Conservation (phyloP, 2,113 vertebrate species). For the Elgaria multicarinata region DNA sequence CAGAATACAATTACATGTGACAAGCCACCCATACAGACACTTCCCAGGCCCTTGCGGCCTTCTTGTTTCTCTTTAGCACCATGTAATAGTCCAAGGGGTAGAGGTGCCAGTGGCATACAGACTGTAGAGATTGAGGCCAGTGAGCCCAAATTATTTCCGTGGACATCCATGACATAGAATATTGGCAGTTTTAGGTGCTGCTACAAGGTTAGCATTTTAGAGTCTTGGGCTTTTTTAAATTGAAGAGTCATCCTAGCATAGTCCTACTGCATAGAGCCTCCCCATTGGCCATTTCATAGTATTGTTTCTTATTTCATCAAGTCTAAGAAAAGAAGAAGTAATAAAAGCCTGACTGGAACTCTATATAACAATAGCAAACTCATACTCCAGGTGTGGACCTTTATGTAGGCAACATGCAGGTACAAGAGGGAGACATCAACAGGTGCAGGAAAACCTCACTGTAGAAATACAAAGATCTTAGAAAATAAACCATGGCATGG, state of each 20-base stretch:
- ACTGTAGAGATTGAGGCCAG: not conserved
- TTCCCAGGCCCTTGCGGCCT: not conserved
- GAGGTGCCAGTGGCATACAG: not conserved
- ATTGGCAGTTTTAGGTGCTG: constrained; percentile 11
- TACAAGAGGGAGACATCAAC: too few species aligned
- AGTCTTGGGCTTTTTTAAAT: not conserved
- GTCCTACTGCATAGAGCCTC: fast-evolving
- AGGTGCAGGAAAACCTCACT: not conserved
- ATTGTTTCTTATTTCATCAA: not conserved
- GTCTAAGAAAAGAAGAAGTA: not conserved
- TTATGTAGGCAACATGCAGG: not conserved
- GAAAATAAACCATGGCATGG: not conserved
- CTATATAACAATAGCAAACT: not conserved
- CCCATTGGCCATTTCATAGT: not conserved
- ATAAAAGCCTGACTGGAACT: not conserved
- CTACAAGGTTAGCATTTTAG: not conserved
- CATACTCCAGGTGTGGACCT: not conserved
- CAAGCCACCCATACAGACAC: not conserved
- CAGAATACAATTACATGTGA: not conserved
- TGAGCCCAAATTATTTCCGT: not conserved
- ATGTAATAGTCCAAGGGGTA: not conserved
- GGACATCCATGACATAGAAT: not conserved
- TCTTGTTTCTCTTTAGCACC: not conserved
- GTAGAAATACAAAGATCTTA: not conserved
- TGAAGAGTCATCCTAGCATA: constrained; percentile 21